Conservation (phyloP, 1,140 invertebrate species). For the Gryllus bimaculatus region DNA sequence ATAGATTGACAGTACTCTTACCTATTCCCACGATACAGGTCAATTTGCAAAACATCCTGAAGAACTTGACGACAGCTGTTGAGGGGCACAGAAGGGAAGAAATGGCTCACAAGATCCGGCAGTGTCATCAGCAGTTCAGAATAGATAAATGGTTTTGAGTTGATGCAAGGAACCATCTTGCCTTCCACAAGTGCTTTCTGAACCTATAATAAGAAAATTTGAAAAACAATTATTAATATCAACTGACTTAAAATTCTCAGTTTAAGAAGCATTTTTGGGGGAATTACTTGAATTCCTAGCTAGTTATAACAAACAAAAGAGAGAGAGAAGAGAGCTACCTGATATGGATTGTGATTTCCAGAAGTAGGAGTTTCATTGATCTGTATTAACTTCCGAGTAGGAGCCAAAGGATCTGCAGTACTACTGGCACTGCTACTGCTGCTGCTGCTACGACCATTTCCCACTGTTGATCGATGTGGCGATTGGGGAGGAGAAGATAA, state of each 20-base stretch:
- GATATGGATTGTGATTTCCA: conserved; percentile 55
- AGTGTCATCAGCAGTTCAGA: conserved; percentile 71
- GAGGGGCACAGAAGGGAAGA: conserved; percentile 64
- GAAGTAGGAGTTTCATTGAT: conserved; percentile 48
- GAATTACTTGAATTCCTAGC: too few relatives aligned
- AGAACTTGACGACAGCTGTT: conserved; percentile 65
- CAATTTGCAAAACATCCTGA: conserved; percentile 61
- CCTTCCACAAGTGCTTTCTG: conserved; percentile 69
- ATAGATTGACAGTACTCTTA: conserved; percentile 37
- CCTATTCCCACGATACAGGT: conserved; percentile 71
- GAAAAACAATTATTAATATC: neutral
- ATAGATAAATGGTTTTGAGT: conserved; percentile 72
- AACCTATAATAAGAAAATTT: conserved; percentile 39
- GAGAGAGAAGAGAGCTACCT: conserved; percentile 27
- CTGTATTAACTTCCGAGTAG: conserved; percentile 46
- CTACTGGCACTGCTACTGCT: conserved; percentile 21
- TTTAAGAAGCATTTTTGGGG: too few relatives aligned
- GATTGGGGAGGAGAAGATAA: conserved; percentile 30
- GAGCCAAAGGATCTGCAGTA: conserved; percentile 26
- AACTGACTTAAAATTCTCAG: too few relatives aligned
- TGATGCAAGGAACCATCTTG: conserved; percentile 73
- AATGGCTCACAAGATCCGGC: conserved; percentile 65
- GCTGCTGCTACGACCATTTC: conserved; percentile 24
- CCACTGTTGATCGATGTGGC: conserved; percentile 24
- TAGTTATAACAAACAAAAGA: too few relatives aligned